These are phyloP conservation scores for Pelusios castaneus DNA, from an alignment of 2,113 vertebrate species.

Conservation along the genomic window DNA sequence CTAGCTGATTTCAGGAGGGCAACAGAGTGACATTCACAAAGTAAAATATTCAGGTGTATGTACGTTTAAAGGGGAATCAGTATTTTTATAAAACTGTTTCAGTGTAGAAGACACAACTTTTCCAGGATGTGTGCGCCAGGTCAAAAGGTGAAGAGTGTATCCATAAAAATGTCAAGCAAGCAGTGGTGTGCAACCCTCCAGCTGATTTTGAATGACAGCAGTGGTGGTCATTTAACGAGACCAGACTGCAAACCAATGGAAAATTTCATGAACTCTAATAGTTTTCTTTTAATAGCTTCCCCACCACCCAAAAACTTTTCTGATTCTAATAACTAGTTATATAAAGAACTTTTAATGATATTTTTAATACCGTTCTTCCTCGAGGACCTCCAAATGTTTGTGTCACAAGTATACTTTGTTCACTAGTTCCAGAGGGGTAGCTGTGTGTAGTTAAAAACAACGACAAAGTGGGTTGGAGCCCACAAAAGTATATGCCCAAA, in stretches of 20 bases:
- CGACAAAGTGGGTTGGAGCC: too few species aligned
- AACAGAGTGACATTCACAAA: background rate
- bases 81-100: background rate
- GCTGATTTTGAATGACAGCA: background rate
- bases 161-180: background rate
- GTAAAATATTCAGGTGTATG: background rate
- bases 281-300: background rate
- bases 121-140: background rate
- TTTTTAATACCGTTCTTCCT: background rate
- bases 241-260: background rate
- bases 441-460: too few species aligned
- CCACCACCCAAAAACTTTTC: background rate
- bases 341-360: background rate
- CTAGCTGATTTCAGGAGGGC: background rate
- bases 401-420: background rate
- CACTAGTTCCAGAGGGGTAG: too few species aligned
- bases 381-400: background rate
- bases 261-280: background rate
- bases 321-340: background rate
- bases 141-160: background rate
- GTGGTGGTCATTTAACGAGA: background rate
- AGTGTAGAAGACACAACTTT: background rate
- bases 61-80: background rate
- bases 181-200: background rate
- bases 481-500: too few species aligned